Base-by-base conservation (phyloP, 1,140 invertebrate genomes). In the Calycopis cecrops region DNA sequence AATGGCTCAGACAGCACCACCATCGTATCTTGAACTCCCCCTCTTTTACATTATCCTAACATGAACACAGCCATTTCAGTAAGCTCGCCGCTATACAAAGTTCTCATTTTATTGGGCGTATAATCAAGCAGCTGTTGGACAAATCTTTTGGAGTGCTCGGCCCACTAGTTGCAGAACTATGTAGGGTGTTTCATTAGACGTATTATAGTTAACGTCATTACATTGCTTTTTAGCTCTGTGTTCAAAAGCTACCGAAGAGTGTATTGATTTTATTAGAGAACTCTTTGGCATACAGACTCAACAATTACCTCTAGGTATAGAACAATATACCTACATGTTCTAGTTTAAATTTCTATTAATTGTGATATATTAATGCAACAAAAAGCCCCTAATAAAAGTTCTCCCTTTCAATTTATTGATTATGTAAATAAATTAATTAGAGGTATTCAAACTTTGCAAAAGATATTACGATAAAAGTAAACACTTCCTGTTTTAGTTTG, bases 141-240 rank as follows among this genome's bases (percentile, higher is more conserved):
- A 73, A 80, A 81, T 80, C 76, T 73, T 75, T 76, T 71, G 14
- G 78, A 80, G 59, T 59, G 67, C 59, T 75, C 70, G 57, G 63
- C 77, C 77, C 74, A 80, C 79, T 75, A 79, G 77, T 79, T 80
- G 77, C 75, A 73, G 77, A 74, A 76, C 68, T 66, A 69, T 58
- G 69, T 71, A 64, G 69, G 64, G 65, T 63, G 57, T 78, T 75
- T 76, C 61, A 78, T 74, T 79, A 71, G 63, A 65, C 65, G 61
- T 67, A 57, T 66, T 63, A 57, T 54, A 62, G 28, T 59, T 57
- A 42, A 54, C 67, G 63, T 63, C 50, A 65, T 67, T 65, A 64
- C 60, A 65, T 68, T 76, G 63, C 50, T 58, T 61, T 64, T 65
- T 37, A 48, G 49, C 38, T 40, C n/a, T n/a, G 37, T 40, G 14